Evolutionary conservation across 2,888 invertebrate species (phyloP).

Genomic region (Drosophila prostipennis): DNA sequence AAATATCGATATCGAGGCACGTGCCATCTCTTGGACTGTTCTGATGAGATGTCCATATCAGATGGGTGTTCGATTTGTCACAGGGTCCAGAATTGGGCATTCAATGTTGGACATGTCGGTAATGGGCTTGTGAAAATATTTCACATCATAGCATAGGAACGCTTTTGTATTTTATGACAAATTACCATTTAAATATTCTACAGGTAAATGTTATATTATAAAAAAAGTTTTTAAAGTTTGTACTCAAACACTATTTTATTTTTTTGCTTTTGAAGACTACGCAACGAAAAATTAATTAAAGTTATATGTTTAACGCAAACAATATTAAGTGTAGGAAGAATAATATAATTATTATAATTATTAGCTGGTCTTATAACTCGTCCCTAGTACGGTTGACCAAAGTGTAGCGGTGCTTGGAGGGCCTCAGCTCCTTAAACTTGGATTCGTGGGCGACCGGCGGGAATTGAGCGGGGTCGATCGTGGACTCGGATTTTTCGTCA

Average conservation of each 20-base stretch:
- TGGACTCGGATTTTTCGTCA: conserved; percentile 85
- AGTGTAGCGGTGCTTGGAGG: conserved; percentile 97
- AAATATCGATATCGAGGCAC: conserved; percentile 29
- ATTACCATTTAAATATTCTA: too few species aligned
- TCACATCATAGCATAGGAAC: not conserved
- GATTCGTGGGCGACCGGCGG: conserved; percentile 91
- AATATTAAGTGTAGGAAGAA: not conserved
- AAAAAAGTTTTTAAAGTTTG: too few species aligned
- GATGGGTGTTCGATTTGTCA: conserved; percentile 68
- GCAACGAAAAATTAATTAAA: not conserved
- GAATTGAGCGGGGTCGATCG: conserved; percentile 56
- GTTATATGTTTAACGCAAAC: not conserved
- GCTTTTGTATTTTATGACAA: not conserved
- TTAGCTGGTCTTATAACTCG: conserved; percentile 47
- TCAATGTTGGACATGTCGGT: conserved; percentile 35
- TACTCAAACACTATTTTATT: not conserved
- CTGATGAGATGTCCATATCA: conserved; percentile 58
- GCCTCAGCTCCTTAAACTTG: conserved; percentile 96
- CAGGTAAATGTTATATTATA: too few species aligned
- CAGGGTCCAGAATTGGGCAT: conserved; percentile 51
- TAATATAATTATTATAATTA: too few species aligned
- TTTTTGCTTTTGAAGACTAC: not conserved
- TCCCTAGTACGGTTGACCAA: conserved; percentile 82
- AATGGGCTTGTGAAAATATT: conserved; percentile 30
- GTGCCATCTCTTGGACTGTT: conserved; percentile 53